Evolutionary conservation across 2,113 vertebrate genomes (phyloP).

Genomic region (Vombatus ursinus): DNA sequence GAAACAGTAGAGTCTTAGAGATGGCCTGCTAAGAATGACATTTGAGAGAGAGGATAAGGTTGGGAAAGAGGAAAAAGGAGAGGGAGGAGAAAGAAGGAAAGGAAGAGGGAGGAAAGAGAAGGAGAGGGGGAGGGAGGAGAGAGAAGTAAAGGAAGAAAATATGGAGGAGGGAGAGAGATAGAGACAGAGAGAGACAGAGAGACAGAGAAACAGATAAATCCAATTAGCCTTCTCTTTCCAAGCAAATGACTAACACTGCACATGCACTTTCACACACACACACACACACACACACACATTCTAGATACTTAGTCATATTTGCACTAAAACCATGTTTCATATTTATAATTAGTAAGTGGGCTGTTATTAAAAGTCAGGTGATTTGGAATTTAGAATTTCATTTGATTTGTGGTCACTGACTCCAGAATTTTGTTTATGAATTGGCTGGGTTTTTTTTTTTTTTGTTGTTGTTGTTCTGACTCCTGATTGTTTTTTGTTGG

Average conservation of each 20-base stretch:
- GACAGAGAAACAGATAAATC: not conserved
- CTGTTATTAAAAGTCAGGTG: accelerated
- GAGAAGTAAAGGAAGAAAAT: not conserved
- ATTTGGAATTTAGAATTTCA: slow-evolving; percentile 56
- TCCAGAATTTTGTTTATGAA: slow-evolving; percentile 65
- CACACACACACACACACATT: not conserved
- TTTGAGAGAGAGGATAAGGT: not conserved
- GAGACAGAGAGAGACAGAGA: not conserved
- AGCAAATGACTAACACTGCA: not conserved
- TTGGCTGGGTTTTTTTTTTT: slow-evolving; percentile 41
- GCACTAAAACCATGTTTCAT: slow-evolving; percentile 63
- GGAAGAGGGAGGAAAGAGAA: too few relatives aligned
- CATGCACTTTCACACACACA: not conserved
- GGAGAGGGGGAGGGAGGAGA: not conserved
- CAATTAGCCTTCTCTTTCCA: not conserved
- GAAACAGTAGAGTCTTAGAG: slow-evolving; percentile 5
- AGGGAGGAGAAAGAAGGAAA: not conserved
- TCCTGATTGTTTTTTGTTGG: slow-evolving; percentile 34
- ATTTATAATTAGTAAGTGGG: slow-evolving; percentile 64
- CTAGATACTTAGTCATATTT: slow-evolving; percentile 51
- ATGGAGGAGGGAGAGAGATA: not conserved
- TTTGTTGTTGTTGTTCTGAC: slow-evolving; percentile 43
- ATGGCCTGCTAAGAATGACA: not conserved
- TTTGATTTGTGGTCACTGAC: slow-evolving; percentile 66
- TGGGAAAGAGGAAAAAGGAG: not conserved